Base-by-base conservation (phyloP, 2,113 vertebrate genomes). In the Ptychochromis oligacanthus region DNA sequence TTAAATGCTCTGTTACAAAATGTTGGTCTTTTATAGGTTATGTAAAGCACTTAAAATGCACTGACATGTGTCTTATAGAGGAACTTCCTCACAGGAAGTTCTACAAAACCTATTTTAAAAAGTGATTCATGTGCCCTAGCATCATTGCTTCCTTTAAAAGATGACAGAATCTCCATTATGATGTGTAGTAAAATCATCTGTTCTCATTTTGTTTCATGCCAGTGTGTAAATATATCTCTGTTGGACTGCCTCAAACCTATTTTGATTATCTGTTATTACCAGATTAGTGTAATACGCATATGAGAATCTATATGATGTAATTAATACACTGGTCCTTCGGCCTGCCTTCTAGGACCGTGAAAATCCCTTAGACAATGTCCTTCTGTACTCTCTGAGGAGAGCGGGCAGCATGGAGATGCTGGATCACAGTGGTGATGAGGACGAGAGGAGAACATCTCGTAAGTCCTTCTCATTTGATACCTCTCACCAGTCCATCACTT, bases 361-460 rank as follows among this genome's bases (percentile, higher is more conserved):
- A 84, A 98, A 98, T 88, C 97, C 97, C 0, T 28, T 98, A 77
- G 97, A 97, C 49, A 94, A 96, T 1, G 95, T 97, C 2, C 94
- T 96, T 8, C 94, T 96, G 40, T 96, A 96, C 88, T 96, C 96
- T 6, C 86, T 96, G 93, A 94, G 87, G 7, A 93, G 93, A 62
- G 92, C 96, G 0, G 95, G 91, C 83, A 95, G 78, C 13, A 88
- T 96, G 13, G 97, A 98, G 74, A 92, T 97, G 89, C 75, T 94
- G 81, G 97, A 98, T 24, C 93, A 97, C 76, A 97, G 97, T 3
- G 97, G 96, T 12, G 97, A 97, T 0, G 97, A 98, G 57, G 97
- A 97, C 0, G 36, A 89, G 13, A 2, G 93, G 80, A 95, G 93
- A 84, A 65, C 84, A 2, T 87, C 94, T 4, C 85, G 96, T 96